Base-by-base conservation (phyloP, 2,888 invertebrate genomes). In the Caenorhabditis virilis region DNA sequence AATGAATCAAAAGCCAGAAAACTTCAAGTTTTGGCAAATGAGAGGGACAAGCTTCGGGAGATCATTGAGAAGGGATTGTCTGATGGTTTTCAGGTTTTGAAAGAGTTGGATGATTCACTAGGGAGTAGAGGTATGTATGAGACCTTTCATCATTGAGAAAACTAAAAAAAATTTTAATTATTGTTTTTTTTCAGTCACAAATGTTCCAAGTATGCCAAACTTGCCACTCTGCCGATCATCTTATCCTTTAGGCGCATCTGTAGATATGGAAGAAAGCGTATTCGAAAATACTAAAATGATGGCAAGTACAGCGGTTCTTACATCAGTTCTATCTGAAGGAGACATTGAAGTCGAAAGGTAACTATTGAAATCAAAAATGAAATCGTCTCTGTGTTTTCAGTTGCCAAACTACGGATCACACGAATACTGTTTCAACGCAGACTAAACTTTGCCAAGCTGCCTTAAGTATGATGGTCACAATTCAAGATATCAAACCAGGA, bases 401-500 rank as follows among this genome's bases (percentile, higher is more conserved):
- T n/a, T n/a, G n/a, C n/a, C n/a, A n/a, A n/a, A n/a, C n/a, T n/a
- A n/a, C n/a, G n/a, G n/a, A n/a, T n/a, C n/a, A 50, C 6, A 22
- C 11, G 7, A 2, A 15, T 20, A 13, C 42, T 2, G 23, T 22
- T 23, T 18, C 42, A 13, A 62, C 67, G 9, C 67, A 67, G 49
- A 67, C 67, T 2, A 62, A 58, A 18, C 35, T 67, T 2, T 49
- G 55, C 22, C 26, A 51, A 22, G 26, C 55, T n/a, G 36, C 46
- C 6, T 63, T 72, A 63, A 63, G 67, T 23, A 41, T 62, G 30
- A 52, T 72, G 60, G 63, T 76, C 2, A 58, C 70, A 2, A 42
- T 76, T 13, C 70, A 74, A 42, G 71, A 78, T 45, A 76, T 80
- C 54, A 63, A 71, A 38, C 72, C 76, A 47, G 79, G 80, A 18